Percentiles rank a stretch among this genome's conserved stretches.
Evolutionary conservation across 2,113 vertebrate genomes (phyloP).

Genomic region (Apistogramma diplotaenia): DNA sequence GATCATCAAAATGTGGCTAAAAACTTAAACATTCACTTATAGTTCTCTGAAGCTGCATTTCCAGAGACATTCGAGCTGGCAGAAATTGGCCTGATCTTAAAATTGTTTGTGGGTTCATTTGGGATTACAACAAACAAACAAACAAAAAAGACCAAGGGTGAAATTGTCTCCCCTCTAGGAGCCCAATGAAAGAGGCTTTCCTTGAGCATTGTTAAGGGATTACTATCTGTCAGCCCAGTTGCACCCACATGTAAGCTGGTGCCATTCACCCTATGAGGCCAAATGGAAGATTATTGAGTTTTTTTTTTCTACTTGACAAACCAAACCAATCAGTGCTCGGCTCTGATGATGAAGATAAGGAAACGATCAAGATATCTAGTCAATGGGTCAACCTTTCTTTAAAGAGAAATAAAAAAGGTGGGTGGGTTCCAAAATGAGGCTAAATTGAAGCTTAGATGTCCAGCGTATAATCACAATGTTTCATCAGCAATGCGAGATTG

Average conservation of each 20-base stretch:
- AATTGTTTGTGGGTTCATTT: background rate
- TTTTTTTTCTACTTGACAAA: background rate
- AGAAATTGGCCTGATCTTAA: background rate
- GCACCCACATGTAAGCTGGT: background rate
- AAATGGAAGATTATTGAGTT: background rate
- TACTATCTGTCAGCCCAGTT: background rate
- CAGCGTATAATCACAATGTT: background rate
- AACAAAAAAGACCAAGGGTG: background rate
- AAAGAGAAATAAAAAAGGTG: no score
- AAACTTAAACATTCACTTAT: background rate
- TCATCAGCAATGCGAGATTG: background rate
- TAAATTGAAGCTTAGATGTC: background rate
- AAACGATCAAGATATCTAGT: background rate
- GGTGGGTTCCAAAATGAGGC: background rate
- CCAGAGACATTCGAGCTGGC: background rate
- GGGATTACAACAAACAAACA: background rate
- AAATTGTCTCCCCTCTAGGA: background rate
- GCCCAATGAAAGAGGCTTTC: background rate
- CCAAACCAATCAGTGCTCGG: background rate
- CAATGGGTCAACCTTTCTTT: background rate
- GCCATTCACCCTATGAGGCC: background rate
- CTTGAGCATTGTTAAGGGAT: background rate
- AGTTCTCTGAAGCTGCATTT: background rate
- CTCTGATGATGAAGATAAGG: background rate
- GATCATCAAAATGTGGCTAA: background rate